Percentiles rank a stretch among this genome's conserved stretches.
These are phyloP conservation scores for Ceramica pisi DNA, from an alignment of 2,888 invertebrate genomes.

Conservation along the genomic window DNA sequence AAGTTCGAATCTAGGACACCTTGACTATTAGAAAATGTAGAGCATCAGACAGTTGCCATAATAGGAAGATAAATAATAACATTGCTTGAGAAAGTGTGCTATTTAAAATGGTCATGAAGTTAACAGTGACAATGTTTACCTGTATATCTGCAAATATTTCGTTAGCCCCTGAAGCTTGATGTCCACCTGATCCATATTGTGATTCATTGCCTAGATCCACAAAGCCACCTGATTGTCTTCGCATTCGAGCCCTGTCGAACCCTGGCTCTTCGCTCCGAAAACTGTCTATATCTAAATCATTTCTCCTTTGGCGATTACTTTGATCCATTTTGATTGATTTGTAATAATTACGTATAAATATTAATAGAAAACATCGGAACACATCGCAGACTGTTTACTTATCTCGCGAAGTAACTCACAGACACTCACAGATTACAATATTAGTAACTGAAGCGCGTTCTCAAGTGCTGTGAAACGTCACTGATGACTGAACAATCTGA, in stretches of 20 bases:
- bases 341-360: slow-evolving; percentile 47
- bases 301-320: slow-evolving; percentile 79
- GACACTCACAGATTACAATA: too few species aligned
- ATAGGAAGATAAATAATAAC: slow-evolving; percentile 4
- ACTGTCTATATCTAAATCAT: slow-evolving; percentile 85
- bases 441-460: slow-evolving; percentile 26
- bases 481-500: slow-evolving; percentile 15
- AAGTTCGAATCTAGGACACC: slow-evolving; percentile 10
- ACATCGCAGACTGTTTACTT: slow-evolving; percentile 61
- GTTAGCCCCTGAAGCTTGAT: slow-evolving; percentile 96
- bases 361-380: slow-evolving; percentile 53
- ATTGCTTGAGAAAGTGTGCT: slow-evolving; percentile 31
- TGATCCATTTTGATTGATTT: slow-evolving; percentile 80
- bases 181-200: slow-evolving; percentile 95
- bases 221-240: slow-evolving; percentile 93
- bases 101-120: not conserved
- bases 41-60: slow-evolving; percentile 8
- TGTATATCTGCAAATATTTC: slow-evolving; percentile 98
- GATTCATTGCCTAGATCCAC: slow-evolving; percentile 94
- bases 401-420: slow-evolving; percentile 22
- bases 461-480: slow-evolving; percentile 40
- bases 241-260: slow-evolving; percentile 89
- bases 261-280: slow-evolving; percentile 86
- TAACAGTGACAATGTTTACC: slow-evolving; percentile 85
- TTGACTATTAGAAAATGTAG: slow-evolving; percentile 16